Base-by-base conservation (phyloP, 2,797 vertebrate genomes). In the Pseudochromis fuscus region DNA sequence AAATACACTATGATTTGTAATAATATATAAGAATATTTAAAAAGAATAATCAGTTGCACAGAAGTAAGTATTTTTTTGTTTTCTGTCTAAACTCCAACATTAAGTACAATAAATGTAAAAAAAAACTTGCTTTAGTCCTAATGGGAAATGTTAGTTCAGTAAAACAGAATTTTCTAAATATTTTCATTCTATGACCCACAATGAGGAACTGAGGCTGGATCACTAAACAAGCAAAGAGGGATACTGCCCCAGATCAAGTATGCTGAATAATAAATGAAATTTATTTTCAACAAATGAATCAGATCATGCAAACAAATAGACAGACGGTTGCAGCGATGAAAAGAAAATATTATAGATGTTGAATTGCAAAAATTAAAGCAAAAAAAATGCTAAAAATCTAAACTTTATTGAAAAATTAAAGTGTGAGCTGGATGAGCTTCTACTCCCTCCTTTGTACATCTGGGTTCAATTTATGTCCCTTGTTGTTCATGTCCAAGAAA, bases 141-240 rank as follows among this genome's bases (percentile, higher is more conserved):
- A 42, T 8, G 7, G 40, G n/a, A 6, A 42, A 42, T 2, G 48
- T 35, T 35, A 48, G 16, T 28, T 28, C 25, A 46, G 21, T 46
- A n/a, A 30, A 7, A 46, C 1, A 24, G 52, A n/a, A n/a, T 46
- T 51, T 57, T 16, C 33, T 46, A 19, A 58, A 45, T 18, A 42
- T 42, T 19, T 40, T 35, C 33, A 35, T 21, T 61, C 16, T 10
- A 28, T 37, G 23, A 45, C 28, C 21, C 8, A n/a, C 13, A 33
- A 42, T 42, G 19, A n/a, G 27, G 24, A 21, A 13, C 21, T 21
- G n/a, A 7, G 27, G 27, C n/a, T 42, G 21, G 7, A 50, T 42
- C 40, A 55, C 31, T 15, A 62, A 62, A 21, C 48, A 69, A 19
- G 28, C 12, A 61, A 60, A 69, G 19, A 33, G 21, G 9, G 33